phyloP scores from a whole-genome alignment of 2,797 vertebrate genomes.

The Micrastur ruficollis region DNA sequence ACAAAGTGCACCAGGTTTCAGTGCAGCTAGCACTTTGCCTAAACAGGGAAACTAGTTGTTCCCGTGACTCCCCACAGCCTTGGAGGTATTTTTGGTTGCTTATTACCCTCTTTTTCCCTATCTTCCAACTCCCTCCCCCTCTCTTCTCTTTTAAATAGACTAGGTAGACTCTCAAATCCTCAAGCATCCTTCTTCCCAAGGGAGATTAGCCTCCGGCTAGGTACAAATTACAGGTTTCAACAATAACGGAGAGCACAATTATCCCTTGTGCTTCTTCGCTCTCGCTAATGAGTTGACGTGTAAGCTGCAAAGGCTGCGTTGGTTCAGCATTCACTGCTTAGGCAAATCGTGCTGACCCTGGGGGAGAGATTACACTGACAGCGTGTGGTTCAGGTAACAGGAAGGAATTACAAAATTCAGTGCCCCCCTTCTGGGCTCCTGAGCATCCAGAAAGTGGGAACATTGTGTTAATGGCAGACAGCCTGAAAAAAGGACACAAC shows the following conservation, averaged over 20 bases:
- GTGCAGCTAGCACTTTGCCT: not conserved
- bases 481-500: not conserved
- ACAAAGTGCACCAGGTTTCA: not conserved
- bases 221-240: not conserved
- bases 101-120: not conserved
- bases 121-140: not conserved
- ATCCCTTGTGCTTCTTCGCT: not conserved
- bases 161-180: not conserved
- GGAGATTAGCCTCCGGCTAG: not conserved
- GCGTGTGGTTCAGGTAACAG: fast-evolving
- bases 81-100: slow-evolving; percentile 11
- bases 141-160: not conserved
- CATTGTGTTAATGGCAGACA: fast-evolving
- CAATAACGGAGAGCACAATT: not conserved
- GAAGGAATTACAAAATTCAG: not conserved
- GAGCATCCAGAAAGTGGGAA: not conserved
- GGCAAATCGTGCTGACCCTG: not conserved
- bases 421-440: not conserved
- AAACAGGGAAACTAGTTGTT: slow-evolving; percentile 2
- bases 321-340: not conserved
- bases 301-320: not conserved
- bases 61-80: not conserved
- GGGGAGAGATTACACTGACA: not conserved
- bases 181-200: not conserved
- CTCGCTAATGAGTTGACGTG: not conserved